phyloP scores from a whole-genome alignment of 2,113 vertebrate genomes.

The Mandrillus leucophaeus region DNA sequence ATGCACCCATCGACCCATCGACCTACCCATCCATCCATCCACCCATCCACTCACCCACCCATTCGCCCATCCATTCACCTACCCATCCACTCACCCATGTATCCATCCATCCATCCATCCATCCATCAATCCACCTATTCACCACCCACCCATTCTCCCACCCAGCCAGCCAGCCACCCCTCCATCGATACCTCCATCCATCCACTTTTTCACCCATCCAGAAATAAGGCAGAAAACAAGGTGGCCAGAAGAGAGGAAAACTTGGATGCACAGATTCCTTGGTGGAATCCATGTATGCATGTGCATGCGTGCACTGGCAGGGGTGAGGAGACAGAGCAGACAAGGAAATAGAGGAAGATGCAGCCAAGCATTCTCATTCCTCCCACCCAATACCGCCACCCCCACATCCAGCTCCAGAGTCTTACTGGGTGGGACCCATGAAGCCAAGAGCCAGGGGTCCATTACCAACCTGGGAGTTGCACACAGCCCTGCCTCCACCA shows the following conservation, averaged over 20 bases:
- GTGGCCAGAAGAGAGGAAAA: neutral
- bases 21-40: rapidly evolving
- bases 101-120: too few species aligned
- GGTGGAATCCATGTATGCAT: neutral
- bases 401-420: neutral
- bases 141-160: too few species aligned
- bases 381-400: too few species aligned
- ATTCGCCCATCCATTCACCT: too few species aligned
- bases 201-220: too few species aligned
- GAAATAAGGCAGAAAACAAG: neutral
- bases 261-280: neutral
- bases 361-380: neutral
- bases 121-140: neutral
- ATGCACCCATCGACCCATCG: too few species aligned
- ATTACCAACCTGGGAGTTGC: neutral
- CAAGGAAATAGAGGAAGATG: neutral
- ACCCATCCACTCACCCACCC: too few species aligned
- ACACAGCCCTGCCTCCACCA: neutral
- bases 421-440: neutral
- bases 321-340: neutral
- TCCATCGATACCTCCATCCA: neutral
- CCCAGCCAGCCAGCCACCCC: neutral
- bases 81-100: too few species aligned
- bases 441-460: neutral
- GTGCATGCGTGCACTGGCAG: rapidly evolving